Percentiles rank a stretch among this genome's conserved stretches.
phyloP scores from a whole-genome alignment of 2,888 invertebrate genomes.

The Diarsia brunnea region DNA sequence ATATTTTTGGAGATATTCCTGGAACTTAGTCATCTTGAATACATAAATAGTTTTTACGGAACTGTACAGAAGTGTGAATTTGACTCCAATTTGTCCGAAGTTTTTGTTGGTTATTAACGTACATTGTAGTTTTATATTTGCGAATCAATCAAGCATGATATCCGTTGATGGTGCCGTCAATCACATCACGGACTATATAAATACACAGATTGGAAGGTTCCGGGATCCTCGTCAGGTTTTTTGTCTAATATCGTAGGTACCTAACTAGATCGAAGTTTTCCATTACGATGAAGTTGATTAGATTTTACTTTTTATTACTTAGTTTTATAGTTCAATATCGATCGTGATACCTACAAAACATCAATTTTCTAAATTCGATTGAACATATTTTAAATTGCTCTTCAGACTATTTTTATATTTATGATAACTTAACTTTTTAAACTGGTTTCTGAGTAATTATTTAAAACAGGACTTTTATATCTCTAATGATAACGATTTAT shows the following conservation, averaged over 20 bases:
- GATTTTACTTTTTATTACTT: not conserved
- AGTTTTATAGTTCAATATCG: slow-evolving; percentile 14
- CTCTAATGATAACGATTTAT: not conserved
- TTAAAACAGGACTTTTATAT: not conserved
- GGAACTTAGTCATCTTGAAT: slow-evolving; percentile 29
- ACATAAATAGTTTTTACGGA: slow-evolving; percentile 30
- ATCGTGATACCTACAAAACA: slow-evolving; percentile 18
- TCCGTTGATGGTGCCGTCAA: slow-evolving; percentile 11
- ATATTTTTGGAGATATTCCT: slow-evolving; percentile 32
- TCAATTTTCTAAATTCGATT: slow-evolving; percentile 14
- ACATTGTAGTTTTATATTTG: slow-evolving; percentile 34
- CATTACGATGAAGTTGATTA: slow-evolving; percentile 19
- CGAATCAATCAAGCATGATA: slow-evolving; percentile 17
- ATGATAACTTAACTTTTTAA: slow-evolving; percentile 3
- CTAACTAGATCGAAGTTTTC: slow-evolving; percentile 18
- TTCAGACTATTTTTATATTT: slow-evolving; percentile 2
- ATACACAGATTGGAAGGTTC: slow-evolving; percentile 19
- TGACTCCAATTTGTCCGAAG: slow-evolving; percentile 20
- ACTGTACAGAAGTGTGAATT: slow-evolving; percentile 42
- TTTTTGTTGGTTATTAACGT: slow-evolving; percentile 25
- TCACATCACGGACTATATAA: slow-evolving; percentile 18
- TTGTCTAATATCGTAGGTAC: slow-evolving; percentile 9
- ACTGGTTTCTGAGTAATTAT: not conserved
- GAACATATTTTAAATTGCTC: slow-evolving; percentile 3
- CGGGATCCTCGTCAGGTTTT: slow-evolving; percentile 35